Conservation (phyloP, 2,113 vertebrate species). For the Brienomyrus brachyistius region DNA sequence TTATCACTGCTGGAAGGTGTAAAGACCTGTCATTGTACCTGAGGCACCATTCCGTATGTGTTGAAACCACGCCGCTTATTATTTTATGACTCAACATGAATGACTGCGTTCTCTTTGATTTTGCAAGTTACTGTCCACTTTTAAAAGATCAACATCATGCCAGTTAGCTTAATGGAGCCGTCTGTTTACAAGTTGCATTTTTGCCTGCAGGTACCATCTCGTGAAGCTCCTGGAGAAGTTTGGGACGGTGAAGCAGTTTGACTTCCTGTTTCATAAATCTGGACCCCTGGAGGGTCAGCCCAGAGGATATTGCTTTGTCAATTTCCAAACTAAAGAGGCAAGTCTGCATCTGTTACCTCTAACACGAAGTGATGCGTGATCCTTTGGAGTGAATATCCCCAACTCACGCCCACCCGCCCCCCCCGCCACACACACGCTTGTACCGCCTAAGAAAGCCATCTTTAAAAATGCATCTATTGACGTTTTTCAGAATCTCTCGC, state of each 20-base stretch:
- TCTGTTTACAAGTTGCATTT: not conserved
- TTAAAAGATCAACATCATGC: not conserved
- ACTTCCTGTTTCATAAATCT: slow-evolving; percentile 97
- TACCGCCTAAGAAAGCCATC: not conserved
- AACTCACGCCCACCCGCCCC: too few species aligned
- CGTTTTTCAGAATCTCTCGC: not conserved
- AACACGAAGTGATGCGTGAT: not conserved
- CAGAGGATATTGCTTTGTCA: slow-evolving; percentile 95
- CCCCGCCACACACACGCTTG: not conserved
- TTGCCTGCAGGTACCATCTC: slow-evolving; percentile 72
- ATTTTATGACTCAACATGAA: not conserved
- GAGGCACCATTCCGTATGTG: slow-evolving; percentile 31
- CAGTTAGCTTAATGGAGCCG: not conserved
- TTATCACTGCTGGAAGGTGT: slow-evolving; percentile 68
- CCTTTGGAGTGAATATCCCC: not conserved
- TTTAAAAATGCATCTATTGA: not conserved
- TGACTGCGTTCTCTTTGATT: not conserved
- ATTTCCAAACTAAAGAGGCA: slow-evolving; percentile 95
- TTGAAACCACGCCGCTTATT: not conserved
- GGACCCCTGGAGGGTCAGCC: slow-evolving; percentile 93
- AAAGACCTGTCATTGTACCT: slow-evolving; percentile 60
- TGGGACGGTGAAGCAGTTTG: slow-evolving; percentile 94
- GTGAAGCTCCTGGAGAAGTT: slow-evolving; percentile 95
- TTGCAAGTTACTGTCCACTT: not conserved
- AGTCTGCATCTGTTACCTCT: slow-evolving; percentile 3